These are phyloP conservation scores for Amblyteles armatorius DNA, from an alignment of 2,888 invertebrate species.

Conservation along the genomic window DNA sequence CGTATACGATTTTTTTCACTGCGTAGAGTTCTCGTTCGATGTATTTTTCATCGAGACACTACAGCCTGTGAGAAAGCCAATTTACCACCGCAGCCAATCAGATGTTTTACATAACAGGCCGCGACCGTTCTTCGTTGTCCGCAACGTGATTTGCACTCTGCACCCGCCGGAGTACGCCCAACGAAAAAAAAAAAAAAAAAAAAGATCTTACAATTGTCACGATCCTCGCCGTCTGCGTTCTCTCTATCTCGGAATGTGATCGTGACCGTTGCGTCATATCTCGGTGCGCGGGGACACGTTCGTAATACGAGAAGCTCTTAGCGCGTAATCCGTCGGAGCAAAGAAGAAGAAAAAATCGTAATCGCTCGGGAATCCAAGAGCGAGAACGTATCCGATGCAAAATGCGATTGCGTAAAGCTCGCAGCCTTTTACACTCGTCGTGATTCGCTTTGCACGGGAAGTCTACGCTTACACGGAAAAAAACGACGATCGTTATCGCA, in stretches of 20 bases:
- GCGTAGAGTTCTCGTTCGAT: too few relatives aligned
- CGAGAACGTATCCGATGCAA: not conserved
- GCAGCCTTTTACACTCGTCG: not conserved
- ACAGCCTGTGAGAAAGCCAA: too few relatives aligned
- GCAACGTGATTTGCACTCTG: too few relatives aligned
- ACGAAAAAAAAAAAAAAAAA: too few relatives aligned
- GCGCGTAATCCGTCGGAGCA: slow-evolving; percentile 6
- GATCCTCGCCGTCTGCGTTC: slow-evolving; percentile 1
- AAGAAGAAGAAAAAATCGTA: not conserved
- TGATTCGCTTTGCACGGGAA: not conserved
- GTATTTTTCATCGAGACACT: too few relatives aligned
- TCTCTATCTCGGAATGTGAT: slow-evolving; percentile 12
- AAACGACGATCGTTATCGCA: not conserved
- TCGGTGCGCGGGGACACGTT: not conserved
- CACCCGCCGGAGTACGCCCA: too few relatives aligned
- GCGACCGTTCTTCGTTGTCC: too few relatives aligned
- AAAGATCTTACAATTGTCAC: slow-evolving; percentile 51
- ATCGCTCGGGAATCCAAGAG: not conserved
- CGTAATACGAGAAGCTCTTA: slow-evolving; percentile 40
- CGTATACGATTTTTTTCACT: too few relatives aligned
- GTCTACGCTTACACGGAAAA: too few relatives aligned
- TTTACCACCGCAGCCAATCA: too few relatives aligned
- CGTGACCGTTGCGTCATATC: slow-evolving; percentile 48
- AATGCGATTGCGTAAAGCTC: not conserved
- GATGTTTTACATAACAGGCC: too few relatives aligned